Percentiles rank a stretch among this genome's conserved stretches.
Conservation (phyloP, 2,113 vertebrate genomes). For the Miniopterus natalensis region DNA sequence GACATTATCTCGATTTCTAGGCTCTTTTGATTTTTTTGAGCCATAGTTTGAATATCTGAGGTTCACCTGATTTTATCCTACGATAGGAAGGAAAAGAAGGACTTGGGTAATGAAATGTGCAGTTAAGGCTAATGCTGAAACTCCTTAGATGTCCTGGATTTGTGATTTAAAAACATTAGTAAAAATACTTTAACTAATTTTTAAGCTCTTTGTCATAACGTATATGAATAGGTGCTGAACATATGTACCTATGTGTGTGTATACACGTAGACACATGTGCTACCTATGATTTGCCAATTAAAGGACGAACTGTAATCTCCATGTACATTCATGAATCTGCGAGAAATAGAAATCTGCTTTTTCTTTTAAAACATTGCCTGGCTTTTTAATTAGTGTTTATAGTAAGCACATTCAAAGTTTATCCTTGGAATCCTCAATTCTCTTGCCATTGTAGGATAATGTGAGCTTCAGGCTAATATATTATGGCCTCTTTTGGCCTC, state of each 20-base stretch:
- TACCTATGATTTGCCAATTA: not conserved
- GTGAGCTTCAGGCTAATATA: conserved; percentile 76
- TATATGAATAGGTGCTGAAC: not conserved
- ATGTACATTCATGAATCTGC: conserved; percentile 25
- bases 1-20: not conserved
- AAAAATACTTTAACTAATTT: conserved; percentile 38
- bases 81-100: not conserved
- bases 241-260: not conserved
- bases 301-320: not conserved
- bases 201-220: not conserved
- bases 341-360: conserved; percentile 69
- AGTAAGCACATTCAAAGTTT: conserved; percentile 77
- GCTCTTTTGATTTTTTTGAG: not conserved
- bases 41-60: conserved; percentile 18
- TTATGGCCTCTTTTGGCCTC: conserved; percentile 57
- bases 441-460: conserved; percentile 69
- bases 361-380: conserved; percentile 70
- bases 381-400: conserved; percentile 77
- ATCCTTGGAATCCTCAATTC: conserved; percentile 66
- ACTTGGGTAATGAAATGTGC: not conserved
- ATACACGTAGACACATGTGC: not conserved
- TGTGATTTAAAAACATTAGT: not conserved
- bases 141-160: not conserved
- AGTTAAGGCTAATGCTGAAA: not conserved
- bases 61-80: not conserved